Conservation (phyloP, 2,888 invertebrate genomes). For the Nomada goodeniana region DNA sequence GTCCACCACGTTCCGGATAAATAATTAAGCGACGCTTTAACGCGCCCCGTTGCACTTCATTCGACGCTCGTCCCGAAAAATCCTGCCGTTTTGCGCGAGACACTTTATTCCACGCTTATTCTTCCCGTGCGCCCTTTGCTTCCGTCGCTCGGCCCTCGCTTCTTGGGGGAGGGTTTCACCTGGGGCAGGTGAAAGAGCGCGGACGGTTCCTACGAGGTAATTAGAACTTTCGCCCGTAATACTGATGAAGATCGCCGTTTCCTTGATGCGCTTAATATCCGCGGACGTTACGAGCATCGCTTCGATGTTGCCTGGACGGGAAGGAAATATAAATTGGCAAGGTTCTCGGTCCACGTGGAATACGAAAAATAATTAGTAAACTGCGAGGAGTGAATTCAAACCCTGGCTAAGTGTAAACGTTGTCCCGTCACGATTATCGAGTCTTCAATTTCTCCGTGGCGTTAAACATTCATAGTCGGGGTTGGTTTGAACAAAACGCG, state of each 20-base stretch:
- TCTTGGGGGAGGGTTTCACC: too few relatives aligned
- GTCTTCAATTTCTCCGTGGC: too few relatives aligned
- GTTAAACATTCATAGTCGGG: too few relatives aligned
- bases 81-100: too few relatives aligned
- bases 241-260: conserved; percentile 26
- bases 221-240: conserved; percentile 21
- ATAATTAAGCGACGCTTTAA: conserved; percentile 82
- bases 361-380: background rate
- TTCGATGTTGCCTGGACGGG: background rate
- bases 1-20: conserved; percentile 81
- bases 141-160: too few relatives aligned
- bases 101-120: too few relatives aligned
- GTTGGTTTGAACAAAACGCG: too few relatives aligned
- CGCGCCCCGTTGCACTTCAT: conserved; percentile 32
- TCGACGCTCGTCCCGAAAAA: background rate
- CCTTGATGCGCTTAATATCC: background rate
- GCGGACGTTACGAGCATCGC: background rate
- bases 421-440: too few relatives aligned
- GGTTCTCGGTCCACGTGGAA: background rate
- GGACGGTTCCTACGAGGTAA: conserved; percentile 13
- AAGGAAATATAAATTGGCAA: too few relatives aligned
- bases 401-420: background rate
- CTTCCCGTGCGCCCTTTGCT: too few relatives aligned
- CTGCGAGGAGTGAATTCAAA: too few relatives aligned
- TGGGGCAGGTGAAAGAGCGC: background rate